A percentile compares a stretch with the other conserved stretches of the same genome.
Conservation (phyloP, 2,888 invertebrate genomes). For the Melinaea marsaeus region DNA sequence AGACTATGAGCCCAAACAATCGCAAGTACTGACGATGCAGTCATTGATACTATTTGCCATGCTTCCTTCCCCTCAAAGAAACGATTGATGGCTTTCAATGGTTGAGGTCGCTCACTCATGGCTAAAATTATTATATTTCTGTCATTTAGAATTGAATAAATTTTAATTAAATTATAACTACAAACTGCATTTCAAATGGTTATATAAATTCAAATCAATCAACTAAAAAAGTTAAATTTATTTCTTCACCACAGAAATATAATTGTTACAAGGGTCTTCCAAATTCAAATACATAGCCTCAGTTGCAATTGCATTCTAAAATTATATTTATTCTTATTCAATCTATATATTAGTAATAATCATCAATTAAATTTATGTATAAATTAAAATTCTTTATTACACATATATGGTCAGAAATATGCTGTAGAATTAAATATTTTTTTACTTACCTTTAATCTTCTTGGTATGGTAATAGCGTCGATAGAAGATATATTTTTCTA, state of each 20-base stretch:
- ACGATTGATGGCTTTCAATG: conserved; percentile 75
- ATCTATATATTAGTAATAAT: too few relatives aligned
- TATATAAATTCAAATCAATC: too few relatives aligned
- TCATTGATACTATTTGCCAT: conserved; percentile 89
- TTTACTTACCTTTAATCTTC: background rate
- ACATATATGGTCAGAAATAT: too few relatives aligned
- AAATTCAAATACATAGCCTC: too few relatives aligned
- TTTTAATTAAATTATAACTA: background rate
- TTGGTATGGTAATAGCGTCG: background rate
- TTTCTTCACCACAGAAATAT: too few relatives aligned
- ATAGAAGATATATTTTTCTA: background rate
- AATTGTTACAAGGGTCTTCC: too few relatives aligned
- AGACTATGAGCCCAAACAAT: conserved; percentile 86
- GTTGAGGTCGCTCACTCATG: conserved; percentile 69
- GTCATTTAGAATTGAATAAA: background rate
- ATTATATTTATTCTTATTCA: too few relatives aligned
- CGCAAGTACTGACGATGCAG: conserved; percentile 84
- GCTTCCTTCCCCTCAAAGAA: conserved; percentile 84
- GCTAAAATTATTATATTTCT: conserved; percentile 19
- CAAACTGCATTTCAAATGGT: background rate
- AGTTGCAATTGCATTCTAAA: too few relatives aligned
- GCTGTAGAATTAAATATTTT: too few relatives aligned
- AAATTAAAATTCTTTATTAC: too few relatives aligned
- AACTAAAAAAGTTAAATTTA: too few relatives aligned
- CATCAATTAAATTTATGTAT: too few relatives aligned